phyloP scores from a whole-genome alignment of 2,797 vertebrate species.

The Phrynocephalus vlangalii region DNA sequence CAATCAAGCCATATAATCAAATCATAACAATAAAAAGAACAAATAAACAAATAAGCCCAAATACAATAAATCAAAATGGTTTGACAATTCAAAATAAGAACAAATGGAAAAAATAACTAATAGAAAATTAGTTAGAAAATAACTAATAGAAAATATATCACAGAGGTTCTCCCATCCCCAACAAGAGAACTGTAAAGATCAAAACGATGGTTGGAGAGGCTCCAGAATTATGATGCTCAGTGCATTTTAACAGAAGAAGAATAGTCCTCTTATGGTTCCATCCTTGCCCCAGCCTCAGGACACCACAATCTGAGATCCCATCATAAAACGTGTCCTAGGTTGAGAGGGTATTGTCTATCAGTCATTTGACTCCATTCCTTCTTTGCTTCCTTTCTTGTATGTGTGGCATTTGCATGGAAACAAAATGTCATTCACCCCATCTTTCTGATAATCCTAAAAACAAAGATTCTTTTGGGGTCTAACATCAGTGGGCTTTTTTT shows the following conservation, averaged over 20 bases:
- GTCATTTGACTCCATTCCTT: no score
- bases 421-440: not conserved
- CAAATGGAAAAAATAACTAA: no score
- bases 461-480: not conserved
- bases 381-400: not conserved
- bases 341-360: not conserved
- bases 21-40: no score
- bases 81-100: no score
- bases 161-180: not conserved
- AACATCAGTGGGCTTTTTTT: not conserved
- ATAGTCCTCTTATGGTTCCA: not conserved
- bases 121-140: not conserved
- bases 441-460: not conserved
- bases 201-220: not conserved
- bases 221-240: not conserved
- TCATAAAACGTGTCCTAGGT: not conserved
- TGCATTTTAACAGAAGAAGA: not conserved
- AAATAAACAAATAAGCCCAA: no score
- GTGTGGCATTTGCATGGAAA: no score
- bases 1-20: no score
- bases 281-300: not conserved
- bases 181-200: not conserved
- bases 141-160: not conserved
- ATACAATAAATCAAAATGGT: no score
- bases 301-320: not conserved